Evolutionary conservation across 2,113 vertebrate species (phyloP), one percentile per base, ranked within the genome.

Genomic region (Micronycteris hirsuta): DNA sequence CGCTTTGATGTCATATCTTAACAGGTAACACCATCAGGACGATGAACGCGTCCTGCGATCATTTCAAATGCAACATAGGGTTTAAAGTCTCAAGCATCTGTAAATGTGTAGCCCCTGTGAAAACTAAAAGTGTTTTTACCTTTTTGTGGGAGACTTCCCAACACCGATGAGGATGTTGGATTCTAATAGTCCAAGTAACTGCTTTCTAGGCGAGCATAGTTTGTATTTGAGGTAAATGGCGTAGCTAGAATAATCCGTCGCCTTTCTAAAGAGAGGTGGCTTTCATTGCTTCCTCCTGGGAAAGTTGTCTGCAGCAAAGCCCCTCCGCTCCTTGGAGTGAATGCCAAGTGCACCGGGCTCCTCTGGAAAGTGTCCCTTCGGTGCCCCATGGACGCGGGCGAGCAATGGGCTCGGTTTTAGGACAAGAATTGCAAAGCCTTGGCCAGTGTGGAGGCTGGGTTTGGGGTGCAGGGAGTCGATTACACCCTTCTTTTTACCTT

Each of bases 361-460:
- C 36, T 33, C 43, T 52, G 41, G 5, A 7, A 20, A 17, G 15
- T 33, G 12, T 83, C 38, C 24, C 82, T 94, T 33, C 63, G 88
- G 16, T 6, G 20, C 43, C 31, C 47, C 20, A 5, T 0, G 19
- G 65, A 74, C 73, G 1, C 3, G 33, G 70, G 84, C 20, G 4
- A 36, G 5, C 5, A n/a, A 2, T 47, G 88, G 71, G 58, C 82
- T 71, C 52, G 43, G 67, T 77, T 96, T 83, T 45, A 20, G 31
- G 56, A 3, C 0, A 11, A 33, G n/a, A 10, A 6, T 0, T 33
- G 26, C 43, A 26, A 26, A 5, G 58, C 11, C 3, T 3, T 9
- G 45, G 1, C 68, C 49, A 7, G 19, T 16, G 33, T 45, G 10
- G 80, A 92, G 47, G 6, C 26, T 14, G 9, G 28, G 58, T 36